Conservation (phyloP, 1,140 invertebrate species). For the Formica exsecta region DNA sequence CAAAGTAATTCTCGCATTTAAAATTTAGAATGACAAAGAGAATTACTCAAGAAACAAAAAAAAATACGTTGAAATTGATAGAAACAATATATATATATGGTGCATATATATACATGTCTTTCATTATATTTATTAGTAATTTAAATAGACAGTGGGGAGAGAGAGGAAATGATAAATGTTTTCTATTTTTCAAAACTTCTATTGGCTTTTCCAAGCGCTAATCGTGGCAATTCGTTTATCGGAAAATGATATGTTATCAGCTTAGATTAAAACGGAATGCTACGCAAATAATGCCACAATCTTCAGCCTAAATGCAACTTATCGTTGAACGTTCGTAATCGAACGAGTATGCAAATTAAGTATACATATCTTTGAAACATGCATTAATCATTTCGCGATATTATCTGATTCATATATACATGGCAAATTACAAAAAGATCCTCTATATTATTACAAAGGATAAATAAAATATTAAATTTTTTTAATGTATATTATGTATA, state of each 20-base stretch:
- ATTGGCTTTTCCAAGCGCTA: background rate
- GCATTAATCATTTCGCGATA: background rate
- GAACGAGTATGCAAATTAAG: background rate
- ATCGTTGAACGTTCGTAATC: background rate
- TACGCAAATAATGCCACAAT: conserved; percentile 3
- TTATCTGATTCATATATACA: background rate
- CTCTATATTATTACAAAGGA: too few relatives aligned
- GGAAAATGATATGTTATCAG: background rate
- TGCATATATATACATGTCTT: too few relatives aligned
- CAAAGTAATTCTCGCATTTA: too few relatives aligned
- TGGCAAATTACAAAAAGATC: too few relatives aligned
- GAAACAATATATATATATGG: too few relatives aligned
- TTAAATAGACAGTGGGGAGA: background rate
- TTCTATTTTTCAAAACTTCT: background rate
- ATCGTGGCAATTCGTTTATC: background rate
- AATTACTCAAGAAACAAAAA: too few relatives aligned
- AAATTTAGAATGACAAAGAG: too few relatives aligned
- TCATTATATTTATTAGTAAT: background rate
- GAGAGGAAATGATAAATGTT: background rate
- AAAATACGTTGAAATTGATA: too few relatives aligned
- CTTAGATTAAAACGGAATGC: background rate
- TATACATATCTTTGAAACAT: background rate
- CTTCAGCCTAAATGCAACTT: background rate
- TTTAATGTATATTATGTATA: too few relatives aligned
- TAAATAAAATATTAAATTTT: too few relatives aligned